Base-by-base conservation (phyloP, 2,888 invertebrate species). In the Ophion ellenae region DNA sequence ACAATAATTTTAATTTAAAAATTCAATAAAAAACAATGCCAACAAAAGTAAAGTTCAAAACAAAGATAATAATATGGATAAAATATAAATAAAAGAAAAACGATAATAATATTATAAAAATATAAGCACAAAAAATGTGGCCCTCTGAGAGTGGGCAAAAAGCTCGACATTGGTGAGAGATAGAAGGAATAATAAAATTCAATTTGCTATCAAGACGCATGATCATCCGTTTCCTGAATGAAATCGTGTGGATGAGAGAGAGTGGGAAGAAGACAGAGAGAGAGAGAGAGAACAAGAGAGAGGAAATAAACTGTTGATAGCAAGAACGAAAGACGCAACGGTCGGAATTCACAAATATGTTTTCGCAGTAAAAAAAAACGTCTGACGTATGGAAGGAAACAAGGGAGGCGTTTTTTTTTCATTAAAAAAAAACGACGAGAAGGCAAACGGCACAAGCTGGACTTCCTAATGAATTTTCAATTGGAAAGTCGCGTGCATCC, bases 201-300 rank as follows among this genome's bases (percentile, higher is more conserved):
- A 85, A 83, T 78, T 87, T 67, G 63, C 64, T 64, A 81, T 67
- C 70, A 77, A 78, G 81, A 82, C 78, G 73, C 81, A 59, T 82
- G 85, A 85, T 85, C 76, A 79, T 82, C 76, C 82, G 82, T 85
- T 79, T 85, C 85, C 85, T 82, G 79, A 85, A 85, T 85, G 78
- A 81, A 85, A 80, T 82, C 76, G 71, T 71, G 66, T 40, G 63
- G 74, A 78, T 17, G 69, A 67, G 67, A n/a, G 36, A n/a, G 36
- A 78, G 61, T 45, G 40, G 61, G 24, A 17, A 64, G 32, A 47
- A 24, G 24, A 59, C 20, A 20, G 40, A 74, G 61, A 24, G 47
- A 9, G 45, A 9, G 45, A 69, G 69, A 70, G 45, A 40, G 45
- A 45, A 10, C 2, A n/a, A 69, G 17, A 24, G 53, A 45, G 67